Evolutionary conservation across 1,140 invertebrate genomes (phyloP), one percentile per base, ranked within the genome.

Genomic region (Sinella curviseta): DNA sequence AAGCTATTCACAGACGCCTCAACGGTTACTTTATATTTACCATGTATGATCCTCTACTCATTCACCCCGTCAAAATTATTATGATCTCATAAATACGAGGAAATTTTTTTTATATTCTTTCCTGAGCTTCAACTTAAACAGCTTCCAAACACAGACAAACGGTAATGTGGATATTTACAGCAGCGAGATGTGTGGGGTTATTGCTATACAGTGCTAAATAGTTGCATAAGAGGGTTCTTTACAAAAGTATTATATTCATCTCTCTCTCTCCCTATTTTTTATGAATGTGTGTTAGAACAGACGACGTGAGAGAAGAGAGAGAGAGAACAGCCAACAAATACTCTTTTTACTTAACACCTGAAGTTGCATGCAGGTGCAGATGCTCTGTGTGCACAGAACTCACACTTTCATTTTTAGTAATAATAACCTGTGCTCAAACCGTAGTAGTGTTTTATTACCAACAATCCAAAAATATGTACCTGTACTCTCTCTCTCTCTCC

Each of bases 331-430:
- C 65, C 31, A 31, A 31, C 65, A 70, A 70, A 48, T 30, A 60
- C 31, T 12, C 12, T 70, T 70, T 70, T 70, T 33, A 70, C 26
- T 70, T 70, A 70, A 33, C 65, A 70, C 65, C 65, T 70, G 65
- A 70, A 70, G 65, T 33, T 70, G 31, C 65, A 70, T 70, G 65
- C 65, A 70, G 65, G 65, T 70, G 65, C 65, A 70, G 65, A 70
- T 70, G 26, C 31, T 70, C 39, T 4, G 28, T 70, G 65, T 48
- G 39, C 39, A 48, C 39, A 48, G 39, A 4, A 2, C 65, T 31
- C 31, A 70, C 31, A 70, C 65, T 60, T 60, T 70, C 65, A 70
- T 70, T 70, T 70, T 70, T 60, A 8, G 12, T 26, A 48, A 48
- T 48, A 4, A 30, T 33, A 70, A 70, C 65, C 65, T 70, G 65